Conservation (phyloP, 2,888 invertebrate species). For the Drosophila fulvimacula region DNA sequence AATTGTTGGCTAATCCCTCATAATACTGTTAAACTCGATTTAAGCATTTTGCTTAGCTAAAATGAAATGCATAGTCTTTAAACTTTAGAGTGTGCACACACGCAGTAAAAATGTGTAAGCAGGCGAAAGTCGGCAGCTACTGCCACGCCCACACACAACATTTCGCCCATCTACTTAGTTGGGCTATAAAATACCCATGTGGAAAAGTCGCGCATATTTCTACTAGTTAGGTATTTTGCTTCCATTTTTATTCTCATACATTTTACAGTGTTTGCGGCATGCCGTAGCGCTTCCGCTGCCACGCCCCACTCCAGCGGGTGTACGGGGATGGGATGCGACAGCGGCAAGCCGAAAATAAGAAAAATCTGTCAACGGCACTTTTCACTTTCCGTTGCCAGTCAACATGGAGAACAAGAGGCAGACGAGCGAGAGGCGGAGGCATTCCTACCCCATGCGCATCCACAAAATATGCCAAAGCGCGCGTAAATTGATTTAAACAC, state of each 20-base stretch:
- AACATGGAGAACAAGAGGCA: neutral
- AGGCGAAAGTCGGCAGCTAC: neutral
- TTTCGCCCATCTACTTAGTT: constrained; percentile 17
- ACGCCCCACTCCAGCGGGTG: neutral
- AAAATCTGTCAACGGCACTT: constrained; percentile 74
- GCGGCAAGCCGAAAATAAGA: constrained; percentile 65
- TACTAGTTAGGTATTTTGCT: constrained; percentile 38
- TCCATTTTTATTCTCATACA: constrained; percentile 29
- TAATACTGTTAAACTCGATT: constrained; percentile 6
- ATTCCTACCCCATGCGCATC: constrained; percentile 9
- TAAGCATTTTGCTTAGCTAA: constrained; percentile 4
- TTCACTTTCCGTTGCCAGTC: constrained; percentile 51
- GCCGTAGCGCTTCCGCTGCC: constrained; percentile 17
- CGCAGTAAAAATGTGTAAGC: neutral
- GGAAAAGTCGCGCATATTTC: constrained; percentile 46
- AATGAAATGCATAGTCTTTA: neutral
- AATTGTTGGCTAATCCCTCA: constrained; percentile 9
- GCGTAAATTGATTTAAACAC: constrained; percentile 76
- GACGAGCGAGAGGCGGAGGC: neutral
- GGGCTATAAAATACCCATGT: constrained; percentile 43
- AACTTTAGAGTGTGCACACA: constrained; percentile 8
- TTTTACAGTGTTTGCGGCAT: constrained; percentile 46
- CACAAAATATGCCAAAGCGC: constrained; percentile 73
- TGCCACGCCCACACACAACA: constrained; percentile 22
- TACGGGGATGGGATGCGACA: constrained; percentile 24